Conservation (phyloP, 1,140 invertebrate species). For the Sminthurinus signatus region DNA sequence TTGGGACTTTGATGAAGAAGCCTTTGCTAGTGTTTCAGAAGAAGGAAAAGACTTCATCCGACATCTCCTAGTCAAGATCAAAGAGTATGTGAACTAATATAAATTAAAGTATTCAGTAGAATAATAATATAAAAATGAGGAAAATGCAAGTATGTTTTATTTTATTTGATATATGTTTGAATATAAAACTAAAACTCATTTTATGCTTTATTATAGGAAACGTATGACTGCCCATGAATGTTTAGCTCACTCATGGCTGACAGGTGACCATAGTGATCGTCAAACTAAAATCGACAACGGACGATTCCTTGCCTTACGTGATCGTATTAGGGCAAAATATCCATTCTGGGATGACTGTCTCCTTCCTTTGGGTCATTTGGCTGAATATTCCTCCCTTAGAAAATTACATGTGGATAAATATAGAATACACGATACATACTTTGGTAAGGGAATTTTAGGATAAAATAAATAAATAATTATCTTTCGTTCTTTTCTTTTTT, state of each 20-base stretch:
- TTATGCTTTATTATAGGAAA: conserved; percentile 56
- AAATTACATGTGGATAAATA: conserved; percentile 95
- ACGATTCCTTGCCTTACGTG: conserved; percentile 76
- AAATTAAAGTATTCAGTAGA: too few relatives aligned
- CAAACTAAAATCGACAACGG: conserved; percentile 67
- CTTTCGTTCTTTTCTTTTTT: too few relatives aligned
- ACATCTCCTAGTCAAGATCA: conserved; percentile 83
- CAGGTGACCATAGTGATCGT: conserved; percentile 67
- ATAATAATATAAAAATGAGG: too few relatives aligned
- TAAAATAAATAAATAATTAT: conserved; percentile 6
- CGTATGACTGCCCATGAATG: conserved; percentile 98
- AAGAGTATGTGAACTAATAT: conserved; percentile 66
- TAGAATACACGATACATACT: conserved; percentile 89
- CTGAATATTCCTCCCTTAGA: conserved; percentile 94
- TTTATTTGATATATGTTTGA: too few relatives aligned
- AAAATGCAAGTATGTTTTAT: background rate
- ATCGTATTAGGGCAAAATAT: conserved; percentile 77
- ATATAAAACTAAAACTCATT: background rate
- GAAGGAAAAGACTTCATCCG: conserved; percentile 98
- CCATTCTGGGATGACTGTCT: conserved; percentile 86
- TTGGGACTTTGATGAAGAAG: conserved; percentile 96
- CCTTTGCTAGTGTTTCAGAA: conserved; percentile 86
- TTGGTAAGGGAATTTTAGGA: conserved; percentile 57
- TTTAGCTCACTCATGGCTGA: conserved; percentile 89
- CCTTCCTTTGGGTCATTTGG: conserved; percentile 88